Percentiles rank a stretch among this genome's conserved stretches.
These are phyloP conservation scores for Serinus canaria DNA, from an alignment of 2,113 vertebrate genomes.

Conservation along the genomic window DNA sequence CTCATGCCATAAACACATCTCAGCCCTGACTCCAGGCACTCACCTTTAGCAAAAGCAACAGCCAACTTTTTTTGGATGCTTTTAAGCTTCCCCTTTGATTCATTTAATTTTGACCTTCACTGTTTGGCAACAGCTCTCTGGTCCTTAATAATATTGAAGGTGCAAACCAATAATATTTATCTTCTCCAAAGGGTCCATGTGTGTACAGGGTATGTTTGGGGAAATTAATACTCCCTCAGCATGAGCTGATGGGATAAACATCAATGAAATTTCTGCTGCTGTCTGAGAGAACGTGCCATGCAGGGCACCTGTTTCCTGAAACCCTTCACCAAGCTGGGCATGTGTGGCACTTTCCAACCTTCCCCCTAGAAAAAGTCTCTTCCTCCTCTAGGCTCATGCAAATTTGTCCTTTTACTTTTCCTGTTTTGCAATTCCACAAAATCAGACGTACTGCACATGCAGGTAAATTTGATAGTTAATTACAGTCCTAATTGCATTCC, in stretches of 20 bases:
- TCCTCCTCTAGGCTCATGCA: neutral
- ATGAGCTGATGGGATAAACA: neutral
- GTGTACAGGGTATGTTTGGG: neutral
- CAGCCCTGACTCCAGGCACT: neutral
- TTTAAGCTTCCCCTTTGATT: neutral
- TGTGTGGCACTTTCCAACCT: neutral
- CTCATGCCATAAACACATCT: neutral
- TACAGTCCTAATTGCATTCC: neutral
- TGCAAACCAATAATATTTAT: neutral
- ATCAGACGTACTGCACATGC: neutral
- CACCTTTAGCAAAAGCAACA: neutral
- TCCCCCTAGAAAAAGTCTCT: neutral
- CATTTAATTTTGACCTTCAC: neutral
- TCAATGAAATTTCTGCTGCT: constrained; percentile 17
- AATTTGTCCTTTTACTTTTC: neutral
- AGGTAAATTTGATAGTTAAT: neutral
- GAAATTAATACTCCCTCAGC: constrained; percentile 6
- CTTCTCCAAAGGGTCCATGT: neutral
- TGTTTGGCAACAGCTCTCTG: neutral
- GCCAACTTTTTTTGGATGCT: neutral
- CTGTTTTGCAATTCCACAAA: neutral
- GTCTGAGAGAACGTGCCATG: neutral
- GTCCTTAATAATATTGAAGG: neutral
- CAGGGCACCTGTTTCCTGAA: constrained; percentile 32
- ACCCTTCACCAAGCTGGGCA: constrained; percentile 10